Evolutionary conservation across 2,888 invertebrate species (phyloP).

Genomic region (Tetramorium bicarinatum): DNA sequence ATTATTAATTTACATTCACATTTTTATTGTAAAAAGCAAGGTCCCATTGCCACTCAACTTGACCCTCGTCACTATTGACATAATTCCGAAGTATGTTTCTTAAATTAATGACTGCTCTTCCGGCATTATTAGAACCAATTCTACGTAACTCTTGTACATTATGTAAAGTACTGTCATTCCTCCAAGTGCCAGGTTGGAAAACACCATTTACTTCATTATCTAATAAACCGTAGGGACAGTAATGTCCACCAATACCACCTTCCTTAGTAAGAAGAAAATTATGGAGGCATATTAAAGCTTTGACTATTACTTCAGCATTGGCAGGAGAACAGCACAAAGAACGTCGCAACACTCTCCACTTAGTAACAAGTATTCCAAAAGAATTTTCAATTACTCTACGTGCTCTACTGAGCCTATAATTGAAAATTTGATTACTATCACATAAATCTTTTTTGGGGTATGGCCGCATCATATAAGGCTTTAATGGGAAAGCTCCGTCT

Average conservation of each 20-base stretch:
- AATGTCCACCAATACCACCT: neutral
- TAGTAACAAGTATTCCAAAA: slow-evolving; percentile 1
- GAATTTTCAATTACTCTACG: slow-evolving; percentile 1
- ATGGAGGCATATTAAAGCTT: slow-evolving; percentile 2
- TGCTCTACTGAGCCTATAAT: neutral
- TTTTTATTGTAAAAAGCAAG: neutral
- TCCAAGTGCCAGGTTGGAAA: neutral
- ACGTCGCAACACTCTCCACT: neutral
- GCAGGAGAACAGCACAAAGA: neutral
- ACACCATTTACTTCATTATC: neutral
- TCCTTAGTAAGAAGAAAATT: slow-evolving; percentile 9
- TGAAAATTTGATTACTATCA: neutral
- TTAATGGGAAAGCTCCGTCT: neutral
- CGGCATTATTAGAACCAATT: slow-evolving; percentile 5
- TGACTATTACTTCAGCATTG: neutral
- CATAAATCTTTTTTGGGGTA: neutral
- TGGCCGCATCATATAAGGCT: neutral
- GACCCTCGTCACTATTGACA: neutral
- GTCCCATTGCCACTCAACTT: neutral
- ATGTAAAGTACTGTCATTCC: neutral
- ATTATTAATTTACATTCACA: neutral
- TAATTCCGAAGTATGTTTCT: slow-evolving; percentile 4
- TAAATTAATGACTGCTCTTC: neutral
- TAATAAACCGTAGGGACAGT: neutral
- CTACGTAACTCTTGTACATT: neutral